Percentiles rank a stretch among this genome's conserved stretches.
These are phyloP conservation scores for Copsychus sechellarum DNA, from an alignment of 2,113 vertebrate genomes.

Conservation along the genomic window DNA sequence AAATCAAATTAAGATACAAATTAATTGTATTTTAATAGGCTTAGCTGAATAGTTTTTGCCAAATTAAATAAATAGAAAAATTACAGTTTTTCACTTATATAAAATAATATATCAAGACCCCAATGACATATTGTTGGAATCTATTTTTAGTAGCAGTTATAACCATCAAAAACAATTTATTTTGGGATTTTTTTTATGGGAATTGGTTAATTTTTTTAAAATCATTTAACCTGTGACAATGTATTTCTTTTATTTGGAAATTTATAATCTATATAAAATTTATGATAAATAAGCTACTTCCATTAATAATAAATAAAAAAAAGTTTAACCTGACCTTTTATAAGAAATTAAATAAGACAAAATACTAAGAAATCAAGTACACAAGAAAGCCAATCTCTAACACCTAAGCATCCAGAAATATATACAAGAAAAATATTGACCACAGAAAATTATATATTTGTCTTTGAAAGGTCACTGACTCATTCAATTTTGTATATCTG, in stretches of 20 bases:
- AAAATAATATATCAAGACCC: background rate
- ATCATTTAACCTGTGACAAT: background rate
- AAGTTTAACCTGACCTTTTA: background rate
- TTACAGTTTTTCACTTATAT: accelerated
- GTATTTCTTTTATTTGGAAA: background rate
- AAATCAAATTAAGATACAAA: background rate
- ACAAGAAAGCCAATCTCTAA: background rate
- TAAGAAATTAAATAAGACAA: background rate
- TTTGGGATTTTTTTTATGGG: background rate
- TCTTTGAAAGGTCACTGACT: background rate
- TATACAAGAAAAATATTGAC: background rate
- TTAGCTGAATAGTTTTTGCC: background rate
- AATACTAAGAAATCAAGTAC: background rate
- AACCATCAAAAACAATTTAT: accelerated
- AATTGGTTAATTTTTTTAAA: background rate
- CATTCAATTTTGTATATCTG: background rate
- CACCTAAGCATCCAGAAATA: background rate
- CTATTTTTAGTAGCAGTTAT: background rate
- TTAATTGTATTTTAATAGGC: background rate
- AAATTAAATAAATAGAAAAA: background rate
- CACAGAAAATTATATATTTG: background rate
- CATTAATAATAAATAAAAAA: background rate
- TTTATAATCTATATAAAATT: background rate
- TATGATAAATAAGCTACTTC: background rate
- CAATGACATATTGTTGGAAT: background rate